A percentile compares a stretch with the other conserved stretches of the same genome.
Conservation (phyloP, 1,140 invertebrate genomes). For the Sminthurides bifidus region DNA sequence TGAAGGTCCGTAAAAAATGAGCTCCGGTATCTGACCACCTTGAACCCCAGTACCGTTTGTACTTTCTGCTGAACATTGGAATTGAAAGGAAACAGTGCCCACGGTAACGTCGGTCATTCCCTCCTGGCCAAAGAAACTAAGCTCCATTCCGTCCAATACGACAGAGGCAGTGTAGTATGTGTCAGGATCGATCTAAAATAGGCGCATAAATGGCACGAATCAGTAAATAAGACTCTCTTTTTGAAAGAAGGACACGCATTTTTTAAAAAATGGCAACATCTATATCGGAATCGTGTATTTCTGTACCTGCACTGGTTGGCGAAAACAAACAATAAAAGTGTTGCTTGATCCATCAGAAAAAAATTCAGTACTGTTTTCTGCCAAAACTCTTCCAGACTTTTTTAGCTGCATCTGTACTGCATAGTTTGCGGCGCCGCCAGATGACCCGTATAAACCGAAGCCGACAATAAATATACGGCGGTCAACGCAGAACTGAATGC, state of each 20-base stretch:
- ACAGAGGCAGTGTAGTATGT: conserved; percentile 81
- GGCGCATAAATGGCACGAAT: conserved; percentile 8
- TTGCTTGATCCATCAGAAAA: conserved; percentile 87
- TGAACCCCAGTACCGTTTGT: conserved; percentile 89
- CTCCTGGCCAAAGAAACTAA: conserved; percentile 92
- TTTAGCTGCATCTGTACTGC: conserved; percentile 83
- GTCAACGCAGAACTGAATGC: conserved; percentile 86
- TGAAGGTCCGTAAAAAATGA: conserved; percentile 77
- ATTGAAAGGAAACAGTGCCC: conserved; percentile 80
- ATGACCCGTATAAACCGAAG: conserved; percentile 83
- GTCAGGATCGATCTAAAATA: conserved; percentile 70
- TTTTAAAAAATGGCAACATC: background rate
- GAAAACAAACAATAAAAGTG: conserved; percentile 85
- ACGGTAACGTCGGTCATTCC: conserved; percentile 81
- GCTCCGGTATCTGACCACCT: conserved; percentile 85
- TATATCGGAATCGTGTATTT: background rate
- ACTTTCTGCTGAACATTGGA: conserved; percentile 85
- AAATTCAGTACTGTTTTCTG: conserved; percentile 81
- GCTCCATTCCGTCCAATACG: conserved; percentile 73
- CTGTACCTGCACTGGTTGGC: conserved; percentile 63
- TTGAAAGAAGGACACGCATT: background rate
- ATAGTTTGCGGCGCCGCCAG: conserved; percentile 80
- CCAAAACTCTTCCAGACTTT: conserved; percentile 65
- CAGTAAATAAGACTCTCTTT: background rate
- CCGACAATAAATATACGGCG: conserved; percentile 83